phyloP scores from a whole-genome alignment of 2,113 vertebrate genomes.

The Istiophorus platypterus region DNA sequence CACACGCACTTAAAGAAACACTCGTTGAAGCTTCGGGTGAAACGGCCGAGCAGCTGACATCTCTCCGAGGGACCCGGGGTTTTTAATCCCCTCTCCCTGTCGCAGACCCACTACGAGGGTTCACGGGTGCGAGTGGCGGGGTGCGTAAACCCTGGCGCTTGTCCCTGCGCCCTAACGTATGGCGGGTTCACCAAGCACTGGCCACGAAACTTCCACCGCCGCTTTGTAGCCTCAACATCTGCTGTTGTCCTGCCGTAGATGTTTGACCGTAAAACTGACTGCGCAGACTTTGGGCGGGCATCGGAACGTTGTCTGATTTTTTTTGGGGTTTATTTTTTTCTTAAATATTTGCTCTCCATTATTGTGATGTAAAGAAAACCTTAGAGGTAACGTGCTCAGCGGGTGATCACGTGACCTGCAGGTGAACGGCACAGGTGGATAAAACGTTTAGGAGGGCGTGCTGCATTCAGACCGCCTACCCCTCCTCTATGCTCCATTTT shows the following conservation, averaged over 20 bases:
- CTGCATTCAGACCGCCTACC: neutral
- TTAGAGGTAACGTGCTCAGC: neutral
- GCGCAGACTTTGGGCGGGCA: too few relatives aligned
- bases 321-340: neutral
- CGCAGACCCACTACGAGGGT: neutral
- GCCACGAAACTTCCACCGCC: slow-evolving; percentile 31
- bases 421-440: neutral
- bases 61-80: slow-evolving; percentile 15
- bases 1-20: slow-evolving; percentile 83
- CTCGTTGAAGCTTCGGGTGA: slow-evolving; percentile 49
- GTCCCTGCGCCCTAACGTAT: neutral
- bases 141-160: neutral
- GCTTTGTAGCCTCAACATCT: slow-evolving; percentile 10
- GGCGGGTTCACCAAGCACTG: slow-evolving; percentile 31
- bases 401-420: slow-evolving; percentile 3
- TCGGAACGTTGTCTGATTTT: too few relatives aligned
- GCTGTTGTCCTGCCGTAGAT: too few relatives aligned
- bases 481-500: neutral
- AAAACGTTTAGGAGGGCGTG: neutral
- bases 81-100: slow-evolving; percentile 9
- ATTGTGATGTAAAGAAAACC: neutral
- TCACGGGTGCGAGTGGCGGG: slow-evolving; percentile 14
- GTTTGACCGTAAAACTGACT: too few relatives aligned
- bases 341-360: neutral
- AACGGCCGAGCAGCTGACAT: slow-evolving; percentile 31